phyloP scores from a whole-genome alignment of 2,888 invertebrate genomes.

The Euzetes globulus region DNA sequence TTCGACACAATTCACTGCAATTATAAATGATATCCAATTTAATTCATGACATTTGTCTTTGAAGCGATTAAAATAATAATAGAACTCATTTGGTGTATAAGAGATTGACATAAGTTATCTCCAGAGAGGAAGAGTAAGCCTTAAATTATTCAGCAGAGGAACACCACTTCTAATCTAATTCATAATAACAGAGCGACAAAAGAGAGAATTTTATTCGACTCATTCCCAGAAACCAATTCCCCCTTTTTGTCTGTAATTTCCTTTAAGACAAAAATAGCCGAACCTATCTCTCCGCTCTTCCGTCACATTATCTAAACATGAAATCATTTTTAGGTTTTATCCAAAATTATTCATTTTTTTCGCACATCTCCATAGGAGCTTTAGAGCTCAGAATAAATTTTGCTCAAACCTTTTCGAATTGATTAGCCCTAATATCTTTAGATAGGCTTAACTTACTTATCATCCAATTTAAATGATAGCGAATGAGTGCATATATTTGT shows the following conservation, averaged over 20 bases:
- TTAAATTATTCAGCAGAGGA: neutral
- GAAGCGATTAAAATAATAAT: neutral
- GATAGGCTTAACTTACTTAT: constrained; percentile 15
- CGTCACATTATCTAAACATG: too few relatives aligned
- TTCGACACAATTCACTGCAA: neutral
- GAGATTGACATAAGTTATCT: neutral
- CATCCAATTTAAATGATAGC: constrained; percentile 19
- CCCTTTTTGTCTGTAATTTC: too few relatives aligned
- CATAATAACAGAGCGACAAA: too few relatives aligned
- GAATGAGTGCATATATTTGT: constrained; percentile 30
- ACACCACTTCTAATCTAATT: neutral
- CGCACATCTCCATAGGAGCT: too few relatives aligned
- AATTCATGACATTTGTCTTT: neutral
- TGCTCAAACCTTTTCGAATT: too few relatives aligned
- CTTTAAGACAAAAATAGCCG: too few relatives aligned
- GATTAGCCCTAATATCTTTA: constrained; percentile 13
- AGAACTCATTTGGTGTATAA: neutral
- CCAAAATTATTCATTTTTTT: too few relatives aligned
- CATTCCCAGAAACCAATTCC: too few relatives aligned
- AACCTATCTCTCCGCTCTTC: too few relatives aligned
- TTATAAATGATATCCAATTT: neutral
- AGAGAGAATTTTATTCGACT: too few relatives aligned
- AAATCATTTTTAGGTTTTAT: too few relatives aligned
- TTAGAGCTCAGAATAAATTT: too few relatives aligned
- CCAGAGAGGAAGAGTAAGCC: neutral